These are phyloP conservation scores for Tyrophagus putrescentiae DNA, from an alignment of 1,140 invertebrate species.

Conservation along the genomic window DNA sequence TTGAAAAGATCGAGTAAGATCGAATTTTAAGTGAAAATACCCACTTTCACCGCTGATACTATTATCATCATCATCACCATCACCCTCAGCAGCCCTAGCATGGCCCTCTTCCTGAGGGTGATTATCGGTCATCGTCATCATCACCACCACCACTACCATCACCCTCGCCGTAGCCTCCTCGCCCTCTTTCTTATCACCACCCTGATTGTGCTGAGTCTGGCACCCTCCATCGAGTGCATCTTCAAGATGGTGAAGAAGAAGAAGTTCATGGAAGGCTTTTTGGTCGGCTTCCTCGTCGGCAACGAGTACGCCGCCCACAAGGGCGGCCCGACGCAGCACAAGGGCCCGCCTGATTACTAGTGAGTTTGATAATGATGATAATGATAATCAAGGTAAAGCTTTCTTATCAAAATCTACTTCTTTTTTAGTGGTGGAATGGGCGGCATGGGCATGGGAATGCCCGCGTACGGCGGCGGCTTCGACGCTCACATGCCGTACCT, in stretches of 20 bases:
- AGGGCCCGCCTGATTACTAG: background rate
- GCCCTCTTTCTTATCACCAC: background rate
- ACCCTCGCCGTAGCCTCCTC: background rate
- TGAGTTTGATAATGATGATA: background rate
- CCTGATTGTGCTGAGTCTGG: background rate
- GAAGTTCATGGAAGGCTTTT: slow-evolving; percentile 11
- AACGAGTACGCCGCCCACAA: slow-evolving; percentile 5
- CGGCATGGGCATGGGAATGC: background rate
- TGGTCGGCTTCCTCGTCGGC: slow-evolving; percentile 9
- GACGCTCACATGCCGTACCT: background rate
- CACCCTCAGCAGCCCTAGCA: background rate
- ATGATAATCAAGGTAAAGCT: background rate
- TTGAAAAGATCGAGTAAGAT: too few species aligned
- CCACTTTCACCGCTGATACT: too few species aligned
- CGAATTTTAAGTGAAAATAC: too few species aligned
- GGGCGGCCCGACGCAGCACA: background rate
- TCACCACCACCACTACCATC: background rate
- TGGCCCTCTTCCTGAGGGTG: background rate
- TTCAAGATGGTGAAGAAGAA: slow-evolving; percentile 8
- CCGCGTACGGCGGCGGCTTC: background rate
- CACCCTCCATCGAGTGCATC: slow-evolving; percentile 6
- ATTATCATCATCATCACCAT: background rate
- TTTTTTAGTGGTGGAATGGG: background rate
- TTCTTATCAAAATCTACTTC: too few species aligned
- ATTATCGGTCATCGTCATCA: background rate